phyloP scores from a whole-genome alignment of 1,140 invertebrate species.

The Drosophila pruinosa region DNA sequence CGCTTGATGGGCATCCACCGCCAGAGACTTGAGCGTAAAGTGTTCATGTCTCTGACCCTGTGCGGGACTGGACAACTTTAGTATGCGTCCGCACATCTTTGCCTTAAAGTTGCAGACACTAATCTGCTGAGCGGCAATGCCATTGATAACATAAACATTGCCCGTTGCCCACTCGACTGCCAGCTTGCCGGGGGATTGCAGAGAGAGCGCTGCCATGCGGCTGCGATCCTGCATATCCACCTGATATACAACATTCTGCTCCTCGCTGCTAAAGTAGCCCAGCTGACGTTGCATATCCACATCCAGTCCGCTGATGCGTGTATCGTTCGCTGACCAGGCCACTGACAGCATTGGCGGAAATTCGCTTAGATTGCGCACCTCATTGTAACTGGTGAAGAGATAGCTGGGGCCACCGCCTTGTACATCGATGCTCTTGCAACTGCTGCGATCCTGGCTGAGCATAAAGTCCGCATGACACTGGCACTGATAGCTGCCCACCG shows the following conservation, averaged over 20 bases:
- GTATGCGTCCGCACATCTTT: slow-evolving; percentile 85
- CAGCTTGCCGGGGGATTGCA: slow-evolving; percentile 87
- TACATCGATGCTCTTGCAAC: slow-evolving; percentile 87
- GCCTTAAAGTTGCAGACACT: slow-evolving; percentile 85
- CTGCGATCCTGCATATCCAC: slow-evolving; percentile 52
- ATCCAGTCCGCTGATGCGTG: slow-evolving; percentile 84
- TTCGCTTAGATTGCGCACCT: slow-evolving; percentile 84
- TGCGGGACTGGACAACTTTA: slow-evolving; percentile 84
- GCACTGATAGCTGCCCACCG: slow-evolving; percentile 89
- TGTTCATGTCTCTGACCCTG: slow-evolving; percentile 40
- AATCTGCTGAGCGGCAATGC: slow-evolving; percentile 82
- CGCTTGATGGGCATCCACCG: slow-evolving; percentile 84
- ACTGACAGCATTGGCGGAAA: slow-evolving; percentile 76
- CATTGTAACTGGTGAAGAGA: slow-evolving; percentile 83
- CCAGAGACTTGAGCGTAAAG: slow-evolving; percentile 83
- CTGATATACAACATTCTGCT: slow-evolving; percentile 71
- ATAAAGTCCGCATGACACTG: slow-evolving; percentile 87
- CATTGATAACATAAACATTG: slow-evolving; percentile 90
- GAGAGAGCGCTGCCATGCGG: slow-evolving; percentile 83
- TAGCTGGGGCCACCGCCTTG: slow-evolving; percentile 83
- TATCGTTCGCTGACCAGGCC: slow-evolving; percentile 81
- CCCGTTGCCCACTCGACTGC: slow-evolving; percentile 89
- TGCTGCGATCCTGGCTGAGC: slow-evolving; percentile 85
- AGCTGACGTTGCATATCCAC: slow-evolving; percentile 74
- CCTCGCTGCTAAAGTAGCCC: slow-evolving; percentile 82